These are phyloP conservation scores for Psilopogon haemacephalus DNA, from an alignment of 2,113 vertebrate genomes.

Conservation along the genomic window DNA sequence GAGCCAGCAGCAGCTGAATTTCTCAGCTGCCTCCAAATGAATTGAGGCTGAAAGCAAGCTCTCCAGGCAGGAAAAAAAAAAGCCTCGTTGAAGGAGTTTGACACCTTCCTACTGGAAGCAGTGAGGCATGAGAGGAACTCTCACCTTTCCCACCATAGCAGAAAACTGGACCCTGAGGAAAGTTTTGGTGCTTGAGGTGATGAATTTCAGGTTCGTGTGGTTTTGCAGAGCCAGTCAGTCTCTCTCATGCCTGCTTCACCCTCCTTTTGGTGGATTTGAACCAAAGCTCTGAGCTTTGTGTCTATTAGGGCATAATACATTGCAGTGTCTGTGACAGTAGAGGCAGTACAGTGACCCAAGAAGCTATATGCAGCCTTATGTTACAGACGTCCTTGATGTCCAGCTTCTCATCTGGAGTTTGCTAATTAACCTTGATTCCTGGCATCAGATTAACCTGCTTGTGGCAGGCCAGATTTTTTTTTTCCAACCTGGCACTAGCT, in stretches of 20 bases:
- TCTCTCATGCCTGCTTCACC: accelerated
- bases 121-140: accelerated
- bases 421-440: not conserved
- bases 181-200: not conserved
- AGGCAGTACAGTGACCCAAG: not conserved
- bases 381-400: not conserved
- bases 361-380: not conserved
- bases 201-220: not conserved
- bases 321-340: accelerated
- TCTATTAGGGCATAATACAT: not conserved
- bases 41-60: not conserved
- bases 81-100: not conserved
- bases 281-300: not conserved
- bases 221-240: not conserved
- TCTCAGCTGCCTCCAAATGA: not conserved
- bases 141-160: accelerated
- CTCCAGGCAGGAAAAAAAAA: not conserved
- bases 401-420: not conserved
- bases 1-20: not conserved
- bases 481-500: not conserved
- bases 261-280: not conserved
- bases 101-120: not conserved
- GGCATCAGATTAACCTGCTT: not conserved
- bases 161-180: not conserved
- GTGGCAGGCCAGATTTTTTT: not conserved